Evolutionary conservation across 2,797 vertebrate genomes (phyloP).

Genomic region (Botia almorhae): DNA sequence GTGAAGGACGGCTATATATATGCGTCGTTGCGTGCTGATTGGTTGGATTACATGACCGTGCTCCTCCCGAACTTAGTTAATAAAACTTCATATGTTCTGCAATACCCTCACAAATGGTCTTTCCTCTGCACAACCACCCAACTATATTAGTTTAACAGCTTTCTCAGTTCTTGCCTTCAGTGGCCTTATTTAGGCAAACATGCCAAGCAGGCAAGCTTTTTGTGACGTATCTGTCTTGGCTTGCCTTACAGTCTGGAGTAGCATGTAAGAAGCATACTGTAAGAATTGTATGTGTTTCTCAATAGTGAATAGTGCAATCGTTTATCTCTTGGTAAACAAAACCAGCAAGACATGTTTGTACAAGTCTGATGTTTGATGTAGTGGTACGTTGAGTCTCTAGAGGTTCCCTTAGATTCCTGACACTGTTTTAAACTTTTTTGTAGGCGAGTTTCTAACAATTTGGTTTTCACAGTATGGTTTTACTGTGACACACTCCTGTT

Average conservation of each 20-base stretch:
- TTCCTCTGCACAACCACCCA: neutral
- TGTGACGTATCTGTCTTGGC: conserved; percentile 26
- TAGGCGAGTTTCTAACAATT: no score
- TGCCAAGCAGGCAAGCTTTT: conserved; percentile 10
- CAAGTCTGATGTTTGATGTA: neutral
- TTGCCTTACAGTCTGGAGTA: neutral
- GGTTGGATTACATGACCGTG: no score
- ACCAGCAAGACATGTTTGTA: neutral
- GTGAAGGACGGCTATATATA: no score
- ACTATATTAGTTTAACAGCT: conserved; percentile 26
- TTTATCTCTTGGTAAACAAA: neutral
- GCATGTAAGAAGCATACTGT: neutral
- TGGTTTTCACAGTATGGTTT: conserved; percentile 10
- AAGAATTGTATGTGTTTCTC: neutral
- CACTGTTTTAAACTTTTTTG: neutral
- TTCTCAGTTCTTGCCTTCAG: neutral
- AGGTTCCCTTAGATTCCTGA: neutral
- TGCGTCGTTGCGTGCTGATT: no score
- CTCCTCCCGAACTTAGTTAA: no score
- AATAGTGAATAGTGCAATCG: neutral
- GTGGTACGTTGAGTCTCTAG: neutral
- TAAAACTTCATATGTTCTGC: no score
- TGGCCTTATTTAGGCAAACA: neutral
- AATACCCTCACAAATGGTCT: neutral
- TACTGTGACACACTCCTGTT: neutral